Percentiles rank a stretch among this genome's conserved stretches.
Conservation (phyloP, 1,140 invertebrate genomes). For the Agraylea sexmaculata region DNA sequence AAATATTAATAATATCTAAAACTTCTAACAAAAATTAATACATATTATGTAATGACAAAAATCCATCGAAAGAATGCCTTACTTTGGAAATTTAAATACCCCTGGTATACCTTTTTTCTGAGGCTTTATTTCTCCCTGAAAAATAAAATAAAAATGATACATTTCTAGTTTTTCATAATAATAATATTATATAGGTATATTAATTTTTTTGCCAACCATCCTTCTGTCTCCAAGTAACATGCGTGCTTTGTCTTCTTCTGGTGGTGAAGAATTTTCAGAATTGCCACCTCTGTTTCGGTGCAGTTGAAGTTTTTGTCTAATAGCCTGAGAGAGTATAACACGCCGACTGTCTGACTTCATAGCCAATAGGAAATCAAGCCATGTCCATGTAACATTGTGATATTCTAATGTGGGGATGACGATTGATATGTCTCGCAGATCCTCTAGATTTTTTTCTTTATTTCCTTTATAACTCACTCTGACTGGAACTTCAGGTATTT, state of each 20-base stretch:
- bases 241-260: constrained; percentile 89
- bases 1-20: background rate
- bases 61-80: background rate
- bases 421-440: constrained; percentile 86
- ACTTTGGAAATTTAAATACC: constrained; percentile 48
- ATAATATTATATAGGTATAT: no score
- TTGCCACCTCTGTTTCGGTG: constrained; percentile 54
- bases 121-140: constrained; percentile 43
- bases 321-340: constrained; percentile 85
- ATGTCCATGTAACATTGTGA: constrained; percentile 98
- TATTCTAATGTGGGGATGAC: constrained; percentile 94
- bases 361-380: constrained; percentile 93
- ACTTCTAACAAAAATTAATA: background rate
- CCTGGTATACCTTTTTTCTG: constrained; percentile 42
- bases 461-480: constrained; percentile 94
- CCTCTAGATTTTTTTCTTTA: constrained; percentile 96
- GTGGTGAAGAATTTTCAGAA: constrained; percentile 58
- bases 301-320: constrained; percentile 90
- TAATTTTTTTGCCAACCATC: constrained; percentile 36
- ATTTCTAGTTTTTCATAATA: no score
- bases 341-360: constrained; percentile 89
- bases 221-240: constrained; percentile 70
- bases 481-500: constrained; percentile 94
- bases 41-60: background rate
- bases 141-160: constrained; percentile 20